Percentiles rank a stretch among this genome's conserved stretches.
phyloP scores from a whole-genome alignment of 2,888 invertebrate genomes.

The Tridacna gigas region DNA sequence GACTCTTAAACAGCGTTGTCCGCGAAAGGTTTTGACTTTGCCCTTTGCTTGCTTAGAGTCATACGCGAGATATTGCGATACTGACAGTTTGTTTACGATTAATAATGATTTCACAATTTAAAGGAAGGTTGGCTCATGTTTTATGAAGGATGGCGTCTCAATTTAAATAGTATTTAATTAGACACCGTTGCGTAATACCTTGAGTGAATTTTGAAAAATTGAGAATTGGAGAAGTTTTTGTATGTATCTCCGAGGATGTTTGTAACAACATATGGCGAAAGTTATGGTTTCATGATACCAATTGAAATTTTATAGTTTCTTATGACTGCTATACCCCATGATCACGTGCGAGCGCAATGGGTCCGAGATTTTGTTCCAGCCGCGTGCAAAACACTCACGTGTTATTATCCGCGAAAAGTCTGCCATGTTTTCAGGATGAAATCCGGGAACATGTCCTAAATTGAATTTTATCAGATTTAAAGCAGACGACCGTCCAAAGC shows the following conservation, averaged over 20 bases:
- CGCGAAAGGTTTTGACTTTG: no score
- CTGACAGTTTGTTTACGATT: no score
- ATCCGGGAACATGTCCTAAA: conserved; percentile 4
- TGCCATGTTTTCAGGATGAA: conserved; percentile 24
- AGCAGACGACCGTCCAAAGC: conserved; percentile 1
- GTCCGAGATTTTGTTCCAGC: conserved; percentile 26
- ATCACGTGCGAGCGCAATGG: conserved; percentile 14
- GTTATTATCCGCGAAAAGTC: conserved; percentile 41
- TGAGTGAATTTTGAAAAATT: neutral
- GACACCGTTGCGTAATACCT: neutral
- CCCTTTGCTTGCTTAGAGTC: no score
- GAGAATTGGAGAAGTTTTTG: neutral
- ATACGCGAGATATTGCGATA: no score
- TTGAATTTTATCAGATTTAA: conserved; percentile 34
- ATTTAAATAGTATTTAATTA: conserved; percentile 3
- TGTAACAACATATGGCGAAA: conserved; percentile 28
- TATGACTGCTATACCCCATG: conserved; percentile 25
- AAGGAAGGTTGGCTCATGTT: no score
- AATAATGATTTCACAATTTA: no score
- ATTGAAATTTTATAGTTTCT: conserved; percentile 26
- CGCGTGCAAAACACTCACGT: conserved; percentile 35
- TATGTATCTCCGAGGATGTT: neutral
- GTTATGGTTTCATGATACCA: conserved; percentile 18
- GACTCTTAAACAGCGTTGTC: no score
- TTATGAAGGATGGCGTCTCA: neutral